Evolutionary conservation across 2,888 invertebrate genomes (phyloP), one percentile per base, ranked within the genome.

Genomic region (Villa cingulata): DNA sequence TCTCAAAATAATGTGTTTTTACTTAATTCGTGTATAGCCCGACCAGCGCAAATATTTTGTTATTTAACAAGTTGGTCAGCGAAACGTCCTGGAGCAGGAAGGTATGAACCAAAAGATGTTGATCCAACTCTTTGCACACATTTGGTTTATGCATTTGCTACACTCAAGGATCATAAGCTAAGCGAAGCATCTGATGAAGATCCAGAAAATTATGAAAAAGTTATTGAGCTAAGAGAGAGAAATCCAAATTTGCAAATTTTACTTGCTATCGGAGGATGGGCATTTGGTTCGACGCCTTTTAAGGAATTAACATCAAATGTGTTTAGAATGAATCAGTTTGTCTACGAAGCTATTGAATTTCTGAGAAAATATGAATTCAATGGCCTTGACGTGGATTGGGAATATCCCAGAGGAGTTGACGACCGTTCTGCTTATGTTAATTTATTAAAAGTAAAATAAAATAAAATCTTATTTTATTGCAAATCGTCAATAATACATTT

Each of bases 21-120:
- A 39, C 4, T 38, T 20, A 15, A 23, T 41, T 41, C 14, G 36
- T 19, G 12, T 56, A 57, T 68, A 90, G 90, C 78, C 55, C 83
- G 89, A 38, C 82, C 84, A 43, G 83, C 89, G 1, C 86, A 88
- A 71, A 82, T 91, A 4, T 83, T 95, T 59, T 97, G 97, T 69
- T 96, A 96, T 68, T 77, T 94, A 65, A 95, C 96, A 2, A 95
- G 89, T 58, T 97, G 96, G 95, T 90, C 95, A 0, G 81, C 87
- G 51, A 94, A 94, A 66, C 77, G 95, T 46, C 87, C 87, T 0
- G 88, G 89, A 46, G 76, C 80, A 4, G 94, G 91, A 14, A 85
- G 85, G 62, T 96, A 91, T 70, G 78, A 77, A 51, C 92, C 95
- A 0, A 89, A 90, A 57, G 83, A 91, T 64, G 81, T 96, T 37